Evolutionary conservation across 2,888 invertebrate genomes (phyloP).

Genomic region (Platycnemis pennipes): DNA sequence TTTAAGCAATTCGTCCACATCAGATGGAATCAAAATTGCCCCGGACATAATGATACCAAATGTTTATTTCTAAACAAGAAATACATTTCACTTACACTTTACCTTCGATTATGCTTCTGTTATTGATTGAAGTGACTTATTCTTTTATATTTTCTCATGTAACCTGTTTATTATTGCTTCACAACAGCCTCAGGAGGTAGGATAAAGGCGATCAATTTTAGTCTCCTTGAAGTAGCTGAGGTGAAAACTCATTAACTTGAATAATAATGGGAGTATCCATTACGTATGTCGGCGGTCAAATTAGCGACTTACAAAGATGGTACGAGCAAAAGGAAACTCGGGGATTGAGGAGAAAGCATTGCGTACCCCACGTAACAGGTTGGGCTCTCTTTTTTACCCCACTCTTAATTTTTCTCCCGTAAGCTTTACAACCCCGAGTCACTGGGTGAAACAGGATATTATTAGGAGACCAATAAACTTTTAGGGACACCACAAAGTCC

Average conservation of each 20-base stretch:
- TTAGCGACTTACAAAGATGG: neutral
- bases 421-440: conserved; percentile 56
- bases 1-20: too few species aligned
- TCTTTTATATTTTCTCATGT: too few species aligned
- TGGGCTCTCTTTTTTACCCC: neutral
- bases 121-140: too few species aligned
- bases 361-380: conserved; percentile 41
- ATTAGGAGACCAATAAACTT: conserved; percentile 60
- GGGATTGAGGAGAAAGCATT: neutral
- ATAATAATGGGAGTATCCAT: conserved; percentile 43
- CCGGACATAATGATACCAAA: too few species aligned
- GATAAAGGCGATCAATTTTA: neutral
- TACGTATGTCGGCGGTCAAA: conserved; percentile 37
- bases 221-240: neutral
- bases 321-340: neutral
- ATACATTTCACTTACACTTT: too few species aligned
- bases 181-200: too few species aligned
- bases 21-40: too few species aligned
- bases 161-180: too few species aligned
- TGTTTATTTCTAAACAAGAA: too few species aligned
- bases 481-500: conserved; percentile 32
- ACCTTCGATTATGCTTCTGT: too few species aligned
- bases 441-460: conserved; percentile 54
- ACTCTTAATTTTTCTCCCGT: neutral
- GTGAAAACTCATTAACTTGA: conserved; percentile 45